Conservation (phyloP, 2,797 vertebrate genomes). For the Eleutherodactylus coqui region DNA sequence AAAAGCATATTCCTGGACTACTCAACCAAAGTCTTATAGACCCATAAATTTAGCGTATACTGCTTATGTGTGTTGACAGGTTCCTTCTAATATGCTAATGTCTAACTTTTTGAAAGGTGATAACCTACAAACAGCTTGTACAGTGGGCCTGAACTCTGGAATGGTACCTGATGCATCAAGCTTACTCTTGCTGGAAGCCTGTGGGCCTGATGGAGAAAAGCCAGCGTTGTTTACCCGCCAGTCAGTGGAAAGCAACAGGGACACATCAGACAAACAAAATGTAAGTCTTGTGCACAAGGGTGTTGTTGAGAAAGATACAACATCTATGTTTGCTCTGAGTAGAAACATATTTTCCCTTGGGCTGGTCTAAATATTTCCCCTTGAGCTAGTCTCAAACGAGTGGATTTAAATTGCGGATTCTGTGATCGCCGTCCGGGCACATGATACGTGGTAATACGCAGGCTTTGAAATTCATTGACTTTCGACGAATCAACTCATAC, state of each 20-base stretch:
- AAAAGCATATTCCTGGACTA: no score
- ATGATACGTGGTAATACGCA: no score
- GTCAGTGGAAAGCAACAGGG: slow-evolving; percentile 67
- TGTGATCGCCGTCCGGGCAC: no score
- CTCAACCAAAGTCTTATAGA: no score
- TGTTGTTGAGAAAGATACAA: background rate
- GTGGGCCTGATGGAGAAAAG: slow-evolving; percentile 63
- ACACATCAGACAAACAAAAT: background rate
- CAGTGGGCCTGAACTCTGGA: slow-evolving; percentile 76
- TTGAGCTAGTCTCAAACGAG: no score
- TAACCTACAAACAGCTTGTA: slow-evolving; percentile 80
- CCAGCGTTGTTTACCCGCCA: slow-evolving; percentile 74
- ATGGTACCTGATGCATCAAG: slow-evolving; percentile 72
- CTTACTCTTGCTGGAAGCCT: slow-evolving; percentile 76
- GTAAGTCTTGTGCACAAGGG: background rate
- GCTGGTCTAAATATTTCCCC: no score
- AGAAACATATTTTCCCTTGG: no score
- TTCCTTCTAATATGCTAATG: background rate
- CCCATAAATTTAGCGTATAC: no score
- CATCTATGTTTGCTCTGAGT: background rate
- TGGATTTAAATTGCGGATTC: no score
- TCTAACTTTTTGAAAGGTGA: slow-evolving; percentile 70
- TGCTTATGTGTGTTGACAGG: no score
- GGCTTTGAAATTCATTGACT: no score
- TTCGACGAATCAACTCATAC: no score